Conservation (phyloP, 2,888 invertebrate genomes). For the Ophonus ardosiacus region DNA sequence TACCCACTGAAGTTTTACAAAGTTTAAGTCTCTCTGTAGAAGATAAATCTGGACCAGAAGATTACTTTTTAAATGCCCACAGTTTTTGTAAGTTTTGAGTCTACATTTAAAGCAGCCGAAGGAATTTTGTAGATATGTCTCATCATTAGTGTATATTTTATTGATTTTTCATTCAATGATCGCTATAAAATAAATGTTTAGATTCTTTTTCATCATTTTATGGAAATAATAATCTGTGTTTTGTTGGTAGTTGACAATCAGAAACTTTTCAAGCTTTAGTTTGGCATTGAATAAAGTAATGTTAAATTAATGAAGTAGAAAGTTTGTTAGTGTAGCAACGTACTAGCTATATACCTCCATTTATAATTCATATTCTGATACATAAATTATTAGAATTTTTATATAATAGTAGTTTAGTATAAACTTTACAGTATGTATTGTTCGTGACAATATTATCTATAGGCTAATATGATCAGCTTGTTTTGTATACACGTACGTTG, state of each 20-base stretch:
- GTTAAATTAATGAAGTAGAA: not conserved
- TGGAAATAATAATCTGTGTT: too few relatives aligned
- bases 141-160: too few relatives aligned
- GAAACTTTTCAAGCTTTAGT: not conserved
- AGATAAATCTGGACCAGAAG: too few relatives aligned
- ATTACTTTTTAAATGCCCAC: too few relatives aligned
- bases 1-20: too few relatives aligned
- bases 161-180: too few relatives aligned
- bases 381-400: constrained; percentile 35
- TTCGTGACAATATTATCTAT: constrained; percentile 42
- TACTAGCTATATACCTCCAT: not conserved
- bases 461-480: constrained; percentile 16
- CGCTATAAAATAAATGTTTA: too few relatives aligned
- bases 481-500: constrained; percentile 34
- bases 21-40: too few relatives aligned
- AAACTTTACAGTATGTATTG: constrained; percentile 28
- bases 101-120: too few relatives aligned
- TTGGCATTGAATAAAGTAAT: not conserved
- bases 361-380: constrained; percentile 14
- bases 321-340: not conserved
- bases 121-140: too few relatives aligned
- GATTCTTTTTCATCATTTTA: too few relatives aligned
- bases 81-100: too few relatives aligned
- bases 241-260: not conserved
- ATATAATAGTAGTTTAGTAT: not conserved